Percentiles rank a stretch among this genome's conserved stretches.
phyloP scores from a whole-genome alignment of 2,797 vertebrate species.

The Lagodon rhomboides region DNA sequence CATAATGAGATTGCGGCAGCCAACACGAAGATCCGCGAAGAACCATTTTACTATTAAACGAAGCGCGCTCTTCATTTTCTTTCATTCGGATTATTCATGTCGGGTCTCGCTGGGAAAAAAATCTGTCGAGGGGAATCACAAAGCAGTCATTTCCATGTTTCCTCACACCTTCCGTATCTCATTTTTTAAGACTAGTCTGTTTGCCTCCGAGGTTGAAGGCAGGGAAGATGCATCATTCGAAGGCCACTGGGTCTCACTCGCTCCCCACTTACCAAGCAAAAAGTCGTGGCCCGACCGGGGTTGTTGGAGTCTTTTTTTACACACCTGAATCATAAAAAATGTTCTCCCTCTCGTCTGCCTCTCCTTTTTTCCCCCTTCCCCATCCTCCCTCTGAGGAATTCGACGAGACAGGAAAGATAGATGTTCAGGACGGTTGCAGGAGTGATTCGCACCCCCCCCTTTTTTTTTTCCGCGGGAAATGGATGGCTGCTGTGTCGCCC shows the following conservation, averaged over 20 bases:
- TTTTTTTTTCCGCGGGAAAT: constrained; percentile 36
- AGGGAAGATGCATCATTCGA: constrained; percentile 47
- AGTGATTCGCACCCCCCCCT: constrained; percentile 49
- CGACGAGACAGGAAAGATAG: constrained; percentile 58
- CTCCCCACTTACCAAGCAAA: constrained; percentile 23
- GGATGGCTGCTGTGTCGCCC: constrained; percentile 53
- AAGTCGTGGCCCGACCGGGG: constrained; percentile 6
- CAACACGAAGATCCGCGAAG: constrained; percentile 41
- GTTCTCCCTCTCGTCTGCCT: constrained; percentile 7
- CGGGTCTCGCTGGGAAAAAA: constrained; percentile 37
- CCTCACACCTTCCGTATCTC: constrained; percentile 13
- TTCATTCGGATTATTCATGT: constrained; percentile 43
- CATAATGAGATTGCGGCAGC: constrained; percentile 53
- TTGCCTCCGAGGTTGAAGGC: neutral
- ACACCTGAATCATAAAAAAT: constrained; percentile 46
- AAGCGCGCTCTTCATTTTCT: constrained; percentile 11
- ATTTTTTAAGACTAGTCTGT: constrained; percentile 7
- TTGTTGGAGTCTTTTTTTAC: constrained; percentile 49
- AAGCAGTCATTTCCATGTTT: neutral
- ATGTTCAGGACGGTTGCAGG: constrained; percentile 49
- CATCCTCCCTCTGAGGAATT: constrained; percentile 46
- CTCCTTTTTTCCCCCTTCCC: constrained; percentile 8
- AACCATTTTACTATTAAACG: constrained; percentile 59
- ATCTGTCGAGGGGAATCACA: constrained; percentile 30
- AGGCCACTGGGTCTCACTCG: constrained; percentile 38